Evolutionary conservation across 2,113 vertebrate species (phyloP), one percentile per base, ranked within the genome.

Genomic region (Jacana jacana): DNA sequence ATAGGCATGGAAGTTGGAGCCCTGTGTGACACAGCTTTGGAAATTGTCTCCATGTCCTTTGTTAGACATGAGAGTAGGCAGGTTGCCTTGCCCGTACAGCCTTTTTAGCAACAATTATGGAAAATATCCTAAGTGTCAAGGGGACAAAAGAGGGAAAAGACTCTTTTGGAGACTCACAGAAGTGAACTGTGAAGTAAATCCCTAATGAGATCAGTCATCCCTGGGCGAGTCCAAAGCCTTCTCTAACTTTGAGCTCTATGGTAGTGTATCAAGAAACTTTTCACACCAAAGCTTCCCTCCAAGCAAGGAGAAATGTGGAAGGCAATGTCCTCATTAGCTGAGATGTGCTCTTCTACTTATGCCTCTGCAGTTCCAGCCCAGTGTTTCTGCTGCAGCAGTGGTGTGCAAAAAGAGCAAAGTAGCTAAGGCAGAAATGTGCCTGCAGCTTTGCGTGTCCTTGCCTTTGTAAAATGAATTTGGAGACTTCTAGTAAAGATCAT

Each of bases 11-110:
- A 16, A 39, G 37, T 76, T 65, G 51, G 73, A 84, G 28, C 27
- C 12, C 39, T 46, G 54, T 0, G 0, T 40, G 77, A 78, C 40
- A 44, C 57, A 80, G 58, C 58, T 6, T 1, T 8, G 51, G 46
- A 35, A 66, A 16, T 66, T 70, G 24, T 66, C 28, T 66, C n/a
- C 46, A 58, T 93, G 69, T 30, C 25, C 55, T 35, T 44, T 14
- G 8, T 48, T 3, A 78, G 42, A 28, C 28, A 75, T 60, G 42
- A 68, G 17, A 70, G 20, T 0, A 75, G 83, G 80, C 80, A 89
- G 80, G 25, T 60, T 92, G 51, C 55, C 60, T 55, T n/a, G 46
- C 31, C 35, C 68, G 10, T 42, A 23, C 1, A 5, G n/a, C 42
- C 51, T 51, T 86, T 93, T 64, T 18, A 92, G 80, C 42, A 83